Evolutionary conservation across 1,140 invertebrate genomes (phyloP), one percentile per base, ranked within the genome.

Genomic region (Aplysia californica): DNA sequence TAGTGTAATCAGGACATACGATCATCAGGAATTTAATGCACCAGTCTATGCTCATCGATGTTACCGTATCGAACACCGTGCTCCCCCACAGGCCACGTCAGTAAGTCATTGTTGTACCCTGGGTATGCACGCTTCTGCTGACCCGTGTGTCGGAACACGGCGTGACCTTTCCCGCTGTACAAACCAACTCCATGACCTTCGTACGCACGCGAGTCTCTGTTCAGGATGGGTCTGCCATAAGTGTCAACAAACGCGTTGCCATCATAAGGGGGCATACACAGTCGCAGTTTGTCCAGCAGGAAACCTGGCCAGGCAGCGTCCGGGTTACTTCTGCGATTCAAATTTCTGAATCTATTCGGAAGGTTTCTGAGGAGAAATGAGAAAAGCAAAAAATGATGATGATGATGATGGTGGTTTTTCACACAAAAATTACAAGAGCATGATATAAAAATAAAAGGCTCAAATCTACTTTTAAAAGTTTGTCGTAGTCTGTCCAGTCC

Each of bases 271-370:
- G 83, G 81, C 83, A 88, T 85, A 71, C 81, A 86, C 2, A 89
- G 76, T 29, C 82, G 75, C 0, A 89, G 61, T 75, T 88, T 89
- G 75, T 88, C 82, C 65, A 88, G 81, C 31, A 89, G 76, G 56
- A 87, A 82, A 31, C 87, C 88, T 21, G 88, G 86, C 88, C 88
- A 89, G 78, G 85, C 87, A 3, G 84, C 82, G 55, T 85, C 83
- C 3, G 58, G 39, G 61, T 87, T 74, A 26, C 71, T 74, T 26
- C 29, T 38, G 6, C 33, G 31, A 15, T 65, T 26, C 29, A 3
- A 5, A 23, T 65, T 56, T 6, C 20, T 21, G 33, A 64, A 74
- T 61, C 59, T 20, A n/a, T 65, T 64, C 35, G 44, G 56, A 1
- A 74, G 31, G 31, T 74, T 39, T 65, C 71, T 66, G 36, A 66